Evolutionary conservation across 2,888 invertebrate species (phyloP), one percentile per base, ranked within the genome.

Genomic region (Hirtodrosophila cameraria): DNA sequence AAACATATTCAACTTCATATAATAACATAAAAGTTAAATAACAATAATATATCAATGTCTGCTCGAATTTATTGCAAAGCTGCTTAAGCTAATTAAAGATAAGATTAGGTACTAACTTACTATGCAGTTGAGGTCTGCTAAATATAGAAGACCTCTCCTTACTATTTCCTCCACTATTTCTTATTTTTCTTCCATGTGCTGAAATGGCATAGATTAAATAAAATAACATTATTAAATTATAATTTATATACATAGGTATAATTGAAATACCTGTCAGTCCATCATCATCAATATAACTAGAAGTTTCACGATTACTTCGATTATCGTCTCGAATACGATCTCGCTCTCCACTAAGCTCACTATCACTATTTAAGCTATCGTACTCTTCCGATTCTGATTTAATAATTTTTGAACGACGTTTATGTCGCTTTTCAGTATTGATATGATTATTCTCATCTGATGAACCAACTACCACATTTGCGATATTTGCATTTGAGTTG

Each of bases 361-460:
- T 92, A 78, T 93, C 93, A 38, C 92, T 92, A 60, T 92, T 93
- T 18, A 92, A 86, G 31, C 92, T 93, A 77, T 93, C 92, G 71
- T 93, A 92, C 74, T 93, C 93, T 75, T 93, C 93, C 11, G 92
- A 92, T 75, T 93, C 93, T 3, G 93, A 92, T 74, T 93, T 92
- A 63, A 92, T 91, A 2, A 92, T 90, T 77, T 92, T 92, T 0
- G 92, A 92, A 68, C 92, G 92, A 52, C 92, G 91, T 36, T 92
- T 90, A 25, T 91, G 89, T 7, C 91, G 89, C 62, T 92, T 89
- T 49, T 90, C 89, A 2, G 89, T 88, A 49, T 76, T 86, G 0
- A 69, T 65, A 16, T 86, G 79, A 52, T 75, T 79, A 42, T 74
- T 74, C 9, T 84, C 87, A 7, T 76, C 76, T 0, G 83, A 72